Base-by-base conservation (phyloP, 2,888 invertebrate species). In the Lochmaea capreae region DNA sequence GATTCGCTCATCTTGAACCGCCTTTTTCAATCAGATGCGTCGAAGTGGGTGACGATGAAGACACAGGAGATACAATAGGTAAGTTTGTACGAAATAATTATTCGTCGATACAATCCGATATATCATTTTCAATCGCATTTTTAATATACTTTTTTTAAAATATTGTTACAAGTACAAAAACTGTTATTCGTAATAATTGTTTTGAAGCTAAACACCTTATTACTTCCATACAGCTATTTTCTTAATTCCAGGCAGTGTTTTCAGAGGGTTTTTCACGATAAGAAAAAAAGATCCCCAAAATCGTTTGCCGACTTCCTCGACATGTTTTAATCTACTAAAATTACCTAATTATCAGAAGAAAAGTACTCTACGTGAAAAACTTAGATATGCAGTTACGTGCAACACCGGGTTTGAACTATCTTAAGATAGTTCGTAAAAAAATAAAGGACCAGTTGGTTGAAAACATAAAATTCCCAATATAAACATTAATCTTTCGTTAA, bases 361-460 rank as follows among this genome's bases (percentile, higher is more conserved):
- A 83, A 94, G 95, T 82, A 97, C 97, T 0, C 88, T 99, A 8
- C 89, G 97, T 65, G 99, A 99, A 84, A 99, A 99, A 87, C 89
- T 99, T 6, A 92, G 98, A 49, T 99, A 99, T 86, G 99, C 99
- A 0, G 97, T 99, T 71, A 95, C 95, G 78, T 97, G 98, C 83
- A 98, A 99, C 87, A 98, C 99, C 16, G 99, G 99, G 26, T 99
- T 99, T 87, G 99, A 99, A 88, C 90, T 99, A n/a, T 98, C 98
- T 4, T 98, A 94, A 90, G 54, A 16, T 11, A 0, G 18, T 52
- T 52, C 14, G 5, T 52, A 52, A 8, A n/a, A 2, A 52, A 46
- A 52, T 8, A n/a, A 16, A 49, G 14, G 14, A 49, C 11, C 46
- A 14, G 14, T 49, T 49, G 4, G 1, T 3, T 49, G 11, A 49